Percentiles rank a stretch among this genome's conserved stretches.
phyloP scores from a whole-genome alignment of 2,113 vertebrate species.

The Pelobates fuscus region DNA sequence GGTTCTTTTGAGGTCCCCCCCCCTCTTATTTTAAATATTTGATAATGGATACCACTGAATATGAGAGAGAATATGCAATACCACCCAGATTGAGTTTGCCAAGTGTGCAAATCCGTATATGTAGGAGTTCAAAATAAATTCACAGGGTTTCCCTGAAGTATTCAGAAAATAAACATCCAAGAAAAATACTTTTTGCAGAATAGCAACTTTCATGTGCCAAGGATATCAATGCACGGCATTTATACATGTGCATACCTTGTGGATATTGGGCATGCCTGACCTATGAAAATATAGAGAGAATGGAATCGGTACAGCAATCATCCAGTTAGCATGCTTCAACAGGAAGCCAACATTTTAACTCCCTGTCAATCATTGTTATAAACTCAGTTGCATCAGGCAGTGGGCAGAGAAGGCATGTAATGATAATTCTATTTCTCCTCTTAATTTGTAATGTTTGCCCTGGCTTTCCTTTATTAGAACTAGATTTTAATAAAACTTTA shows the following conservation, averaged over 20 bases:
- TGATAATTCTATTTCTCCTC: too few relatives aligned
- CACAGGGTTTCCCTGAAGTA: constrained; percentile 13
- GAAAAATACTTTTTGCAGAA: constrained; percentile 2
- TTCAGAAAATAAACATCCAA: constrained; percentile 13
- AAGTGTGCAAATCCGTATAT: constrained; percentile 9
- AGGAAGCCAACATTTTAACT: too few relatives aligned
- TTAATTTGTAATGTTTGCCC: too few relatives aligned
- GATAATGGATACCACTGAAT: too few relatives aligned
- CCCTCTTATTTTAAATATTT: too few relatives aligned
- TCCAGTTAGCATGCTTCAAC: neutral
- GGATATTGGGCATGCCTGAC: neutral
- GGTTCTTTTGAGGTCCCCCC: too few relatives aligned
- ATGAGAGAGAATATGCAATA: neutral
- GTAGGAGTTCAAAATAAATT: constrained; percentile 11
- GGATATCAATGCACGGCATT: neutral
- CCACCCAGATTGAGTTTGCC: constrained; percentile 7
- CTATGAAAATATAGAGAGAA: neutral
- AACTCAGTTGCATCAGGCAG: too few relatives aligned
- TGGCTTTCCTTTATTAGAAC: too few relatives aligned
- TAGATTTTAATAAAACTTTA: too few relatives aligned
- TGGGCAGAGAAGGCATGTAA: too few relatives aligned
- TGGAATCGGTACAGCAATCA: neutral
- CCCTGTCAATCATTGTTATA: too few relatives aligned
- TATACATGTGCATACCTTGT: neutral
- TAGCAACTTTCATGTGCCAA: neutral